Conservation (phyloP, 1,140 invertebrate genomes). For the Calosoma granatense region DNA sequence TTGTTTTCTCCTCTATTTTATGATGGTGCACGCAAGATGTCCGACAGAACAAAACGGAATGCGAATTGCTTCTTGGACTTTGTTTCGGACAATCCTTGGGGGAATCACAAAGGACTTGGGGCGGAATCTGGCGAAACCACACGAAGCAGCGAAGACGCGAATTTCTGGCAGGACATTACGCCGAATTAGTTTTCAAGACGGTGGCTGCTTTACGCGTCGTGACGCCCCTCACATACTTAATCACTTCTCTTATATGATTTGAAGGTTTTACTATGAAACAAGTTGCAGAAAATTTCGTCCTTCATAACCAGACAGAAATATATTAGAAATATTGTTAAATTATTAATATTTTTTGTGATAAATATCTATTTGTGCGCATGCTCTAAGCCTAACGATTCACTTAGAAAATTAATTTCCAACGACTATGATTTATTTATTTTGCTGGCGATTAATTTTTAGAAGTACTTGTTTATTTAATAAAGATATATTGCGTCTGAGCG, state of each 20-base stretch:
- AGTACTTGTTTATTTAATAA: conserved; percentile 7
- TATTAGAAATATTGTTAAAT: too few relatives aligned
- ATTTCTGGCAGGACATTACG: neutral
- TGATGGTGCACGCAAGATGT: neutral
- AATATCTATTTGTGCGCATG: too few relatives aligned
- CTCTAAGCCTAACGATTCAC: too few relatives aligned
- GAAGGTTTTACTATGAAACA: too few relatives aligned
- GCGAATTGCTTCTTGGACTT: neutral
- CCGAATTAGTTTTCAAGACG: neutral
- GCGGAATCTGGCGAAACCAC: neutral
- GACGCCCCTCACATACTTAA: too few relatives aligned
- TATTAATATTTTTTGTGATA: too few relatives aligned
- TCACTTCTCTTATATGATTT: too few relatives aligned
- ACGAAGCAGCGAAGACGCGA: neutral
- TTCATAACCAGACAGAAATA: too few relatives aligned
- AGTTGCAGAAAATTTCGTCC: too few relatives aligned
- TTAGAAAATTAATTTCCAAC: too few relatives aligned
- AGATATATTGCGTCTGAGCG: neutral
- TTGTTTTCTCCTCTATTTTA: neutral
- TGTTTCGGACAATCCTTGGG: neutral
- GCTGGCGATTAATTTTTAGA: neutral
- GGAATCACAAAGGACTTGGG: neutral
- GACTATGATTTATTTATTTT: neutral
- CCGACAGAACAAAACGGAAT: neutral
- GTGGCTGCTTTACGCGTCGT: neutral